These are phyloP conservation scores for Hydrolagus affinis DNA, from an alignment of 2,113 vertebrate species.

Conservation along the genomic window DNA sequence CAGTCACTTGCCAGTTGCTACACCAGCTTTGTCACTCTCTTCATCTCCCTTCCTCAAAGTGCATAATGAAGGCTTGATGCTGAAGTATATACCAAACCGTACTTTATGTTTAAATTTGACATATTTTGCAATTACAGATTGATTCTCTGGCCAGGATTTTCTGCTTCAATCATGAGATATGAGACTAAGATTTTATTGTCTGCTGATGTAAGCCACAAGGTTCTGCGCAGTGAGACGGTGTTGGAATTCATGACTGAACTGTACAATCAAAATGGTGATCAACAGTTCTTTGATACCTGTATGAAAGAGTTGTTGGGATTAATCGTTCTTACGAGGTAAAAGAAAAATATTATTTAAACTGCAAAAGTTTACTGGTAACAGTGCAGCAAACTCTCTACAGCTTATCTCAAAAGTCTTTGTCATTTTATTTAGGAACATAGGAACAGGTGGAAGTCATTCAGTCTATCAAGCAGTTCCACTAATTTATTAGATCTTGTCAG, in stretches of 20 bases:
- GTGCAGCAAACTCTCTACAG: not conserved
- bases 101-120: not conserved
- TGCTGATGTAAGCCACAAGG: slow-evolving; percentile 50
- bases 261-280: slow-evolving; percentile 14
- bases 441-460: too few species aligned
- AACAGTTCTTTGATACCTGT: slow-evolving; percentile 42
- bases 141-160: slow-evolving; percentile 54
- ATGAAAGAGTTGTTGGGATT: slow-evolving; percentile 49
- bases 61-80: not conserved
- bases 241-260: slow-evolving; percentile 49
- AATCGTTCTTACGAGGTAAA: slow-evolving; percentile 54
- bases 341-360: not conserved
- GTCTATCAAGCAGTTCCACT: too few species aligned
- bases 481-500: too few species aligned
- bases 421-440: not conserved
- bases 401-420: not conserved
- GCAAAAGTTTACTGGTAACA: not conserved
- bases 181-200: slow-evolving; percentile 45
- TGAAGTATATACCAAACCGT: not conserved
- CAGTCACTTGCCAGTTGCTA: too few species aligned
- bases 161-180: slow-evolving; percentile 43
- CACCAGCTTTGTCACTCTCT: not conserved
- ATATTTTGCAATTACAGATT: slow-evolving; percentile 40
- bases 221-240: slow-evolving; percentile 52
- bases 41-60: not conserved